Evolutionary conservation across 2,797 vertebrate species (phyloP), one percentile per base, ranked within the genome.

Genomic region (Lycodopsis pacificus): DNA sequence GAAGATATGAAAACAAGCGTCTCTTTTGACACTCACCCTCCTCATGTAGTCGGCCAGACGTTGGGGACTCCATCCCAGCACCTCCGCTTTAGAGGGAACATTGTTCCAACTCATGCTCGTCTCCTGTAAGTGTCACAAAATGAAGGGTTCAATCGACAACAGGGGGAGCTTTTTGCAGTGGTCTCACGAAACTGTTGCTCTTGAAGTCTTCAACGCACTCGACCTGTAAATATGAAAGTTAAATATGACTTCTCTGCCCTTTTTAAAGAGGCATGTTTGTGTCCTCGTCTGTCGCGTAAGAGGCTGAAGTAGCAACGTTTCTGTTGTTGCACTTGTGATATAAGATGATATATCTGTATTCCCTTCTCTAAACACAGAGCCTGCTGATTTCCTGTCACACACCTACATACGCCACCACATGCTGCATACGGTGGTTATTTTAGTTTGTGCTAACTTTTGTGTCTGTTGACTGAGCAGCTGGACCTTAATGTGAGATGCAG

Each of bases 11-110:
- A 20, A 42, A 42, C 0, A 12, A 12, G 5, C 44, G 42, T 3
- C 3, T 22, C 0, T 36, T 32, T 48, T 20, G 4, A 27, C 14
- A 74, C 84, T 90, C 51, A 92, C 86, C 71, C 7, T 84, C 4
- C 25, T 86, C 87, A 88, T 82, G 74, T 84, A 83, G 53, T 84
- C 79, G 3, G 89, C 82, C 5, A 90, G 70, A 69, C 15, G 74
- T 15, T 64, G 57, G 22, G 79, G 42, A 63, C 34, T 71, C 89
- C 86, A 90, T 67, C 70, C 32, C 78, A 88, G 77, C 70, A 89
- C 79, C 58, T 91, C 88, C 11, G 12, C 34, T 73, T 82, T 76
- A 9, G 32, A 64, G 2, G 84, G 87, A 27, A 65, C 4, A 2
- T 38, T n/a, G 14, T 32, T 67, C 3, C 70, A 77, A 81, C 61